A percentile compares a stretch with the other conserved stretches of the same genome.
Conservation (phyloP, 1,140 invertebrate species). For the Drosophila repleta region DNA sequence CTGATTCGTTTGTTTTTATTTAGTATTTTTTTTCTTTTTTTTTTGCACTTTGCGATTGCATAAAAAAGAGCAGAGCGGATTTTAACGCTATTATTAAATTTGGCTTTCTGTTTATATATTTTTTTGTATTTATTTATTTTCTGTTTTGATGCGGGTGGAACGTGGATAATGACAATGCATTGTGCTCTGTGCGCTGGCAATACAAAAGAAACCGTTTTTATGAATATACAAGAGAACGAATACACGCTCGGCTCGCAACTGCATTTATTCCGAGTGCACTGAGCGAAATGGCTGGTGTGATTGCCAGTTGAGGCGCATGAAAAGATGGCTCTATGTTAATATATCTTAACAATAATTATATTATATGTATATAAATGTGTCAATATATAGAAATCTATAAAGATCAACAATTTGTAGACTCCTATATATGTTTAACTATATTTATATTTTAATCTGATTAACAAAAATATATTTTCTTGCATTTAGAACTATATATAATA, state of each 20-base stretch:
- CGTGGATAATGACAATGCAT: slow-evolving; percentile 62
- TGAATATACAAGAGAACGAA: slow-evolving; percentile 18
- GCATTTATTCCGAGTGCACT: slow-evolving; percentile 9
- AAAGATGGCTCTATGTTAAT: too few species aligned
- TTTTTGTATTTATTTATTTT: not conserved
- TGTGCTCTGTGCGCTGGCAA: slow-evolving; percentile 3
- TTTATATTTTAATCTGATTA: too few species aligned
- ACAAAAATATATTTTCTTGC: too few species aligned
- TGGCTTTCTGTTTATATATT: slow-evolving; percentile 39
- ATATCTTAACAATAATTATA: too few species aligned
- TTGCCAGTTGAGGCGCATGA: too few species aligned
- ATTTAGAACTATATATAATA: too few species aligned
- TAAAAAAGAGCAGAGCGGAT: slow-evolving; percentile 50
- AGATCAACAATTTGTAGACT: too few species aligned
- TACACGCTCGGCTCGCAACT: not conserved
- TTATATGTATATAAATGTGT: too few species aligned
- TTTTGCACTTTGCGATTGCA: slow-evolving; percentile 41
- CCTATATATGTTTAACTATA: too few species aligned
- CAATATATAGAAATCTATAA: too few species aligned
- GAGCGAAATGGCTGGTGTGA: not conserved
- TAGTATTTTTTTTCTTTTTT: not conserved
- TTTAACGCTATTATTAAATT: slow-evolving; percentile 69
- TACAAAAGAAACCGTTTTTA: slow-evolving; percentile 25
- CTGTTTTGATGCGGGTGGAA: not conserved
- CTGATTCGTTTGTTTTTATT: slow-evolving; percentile 18